phyloP scores from a whole-genome alignment of 2,797 vertebrate species.

The Podargus strigoides region DNA sequence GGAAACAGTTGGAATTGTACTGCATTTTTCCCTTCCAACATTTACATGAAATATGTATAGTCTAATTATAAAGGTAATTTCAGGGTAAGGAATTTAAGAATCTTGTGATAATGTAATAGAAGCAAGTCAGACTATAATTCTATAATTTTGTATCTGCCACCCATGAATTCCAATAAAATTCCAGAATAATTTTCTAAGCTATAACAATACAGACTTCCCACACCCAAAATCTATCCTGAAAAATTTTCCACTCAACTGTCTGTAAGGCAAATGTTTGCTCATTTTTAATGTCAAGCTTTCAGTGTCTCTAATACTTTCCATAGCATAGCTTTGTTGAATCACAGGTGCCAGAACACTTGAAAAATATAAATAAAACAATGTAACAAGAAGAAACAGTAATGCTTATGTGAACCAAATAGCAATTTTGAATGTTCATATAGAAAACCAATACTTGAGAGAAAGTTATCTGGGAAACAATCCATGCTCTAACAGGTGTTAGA shows the following conservation, averaged over 20 bases:
- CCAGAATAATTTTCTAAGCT: not conserved
- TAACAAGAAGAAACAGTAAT: not conserved
- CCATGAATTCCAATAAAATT: not conserved
- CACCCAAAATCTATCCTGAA: not conserved
- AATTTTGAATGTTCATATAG: accelerated
- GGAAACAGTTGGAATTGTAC: conserved; percentile 10
- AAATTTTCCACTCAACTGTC: not conserved
- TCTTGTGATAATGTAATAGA: conserved; percentile 13
- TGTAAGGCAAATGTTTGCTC: not conserved
- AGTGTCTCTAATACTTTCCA: not conserved
- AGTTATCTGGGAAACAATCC: not conserved
- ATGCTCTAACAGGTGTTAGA: not conserved
- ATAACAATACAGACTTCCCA: not conserved
- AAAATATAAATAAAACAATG: not conserved
- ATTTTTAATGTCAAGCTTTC: not conserved
- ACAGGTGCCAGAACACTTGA: not conserved
- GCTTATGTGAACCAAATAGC: accelerated
- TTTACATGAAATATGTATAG: conserved; percentile 52
- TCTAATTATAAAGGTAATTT: conserved; percentile 62
- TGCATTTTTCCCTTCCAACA: conserved; percentile 55
- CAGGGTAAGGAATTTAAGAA: conserved; percentile 52
- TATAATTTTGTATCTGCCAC: not conserved
- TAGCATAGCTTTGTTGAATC: not conserved
- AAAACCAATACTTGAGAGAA: not conserved
- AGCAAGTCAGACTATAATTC: conserved; percentile 23